Evolutionary conservation across 2,797 vertebrate genomes (phyloP).

Genomic region (Chlorospingus semifuscus): DNA sequence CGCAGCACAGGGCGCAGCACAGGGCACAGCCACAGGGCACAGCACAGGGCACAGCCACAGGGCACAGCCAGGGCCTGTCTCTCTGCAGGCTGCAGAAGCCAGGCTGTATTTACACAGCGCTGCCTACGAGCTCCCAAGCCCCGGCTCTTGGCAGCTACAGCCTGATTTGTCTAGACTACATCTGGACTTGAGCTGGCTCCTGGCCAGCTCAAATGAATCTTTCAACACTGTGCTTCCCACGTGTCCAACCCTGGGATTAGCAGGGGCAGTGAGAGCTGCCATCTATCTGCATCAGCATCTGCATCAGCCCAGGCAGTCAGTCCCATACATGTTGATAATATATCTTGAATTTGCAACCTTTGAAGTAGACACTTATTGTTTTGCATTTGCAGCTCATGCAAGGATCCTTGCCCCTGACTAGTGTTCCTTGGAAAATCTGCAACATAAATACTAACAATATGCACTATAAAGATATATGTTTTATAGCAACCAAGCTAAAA

Average conservation of each 20-base stretch:
- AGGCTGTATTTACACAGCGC: neutral
- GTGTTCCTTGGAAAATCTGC: neutral
- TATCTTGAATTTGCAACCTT: neutral
- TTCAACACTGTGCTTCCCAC: constrained; percentile 12
- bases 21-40: neutral
- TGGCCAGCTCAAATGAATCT: constrained; percentile 38
- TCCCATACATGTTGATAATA: neutral
- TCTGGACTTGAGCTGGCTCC: constrained; percentile 34
- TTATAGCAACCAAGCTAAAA: constrained; percentile 1
- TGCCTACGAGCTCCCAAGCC: neutral
- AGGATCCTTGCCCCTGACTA: neutral
- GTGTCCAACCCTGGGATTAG: neutral
- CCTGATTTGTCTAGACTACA: constrained; percentile 50
- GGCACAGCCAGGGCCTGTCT: neutral
- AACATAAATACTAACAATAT: neutral
- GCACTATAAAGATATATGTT: neutral
- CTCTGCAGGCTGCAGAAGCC: neutral
- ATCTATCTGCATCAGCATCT: neutral
- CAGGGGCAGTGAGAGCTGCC: constrained; percentile 2
- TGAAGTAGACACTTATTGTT: neutral
- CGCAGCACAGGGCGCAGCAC: no score
- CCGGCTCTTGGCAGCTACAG: neutral
- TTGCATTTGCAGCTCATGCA: neutral
- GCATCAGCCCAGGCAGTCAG: neutral
- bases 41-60: neutral